Evolutionary conservation across 2,888 invertebrate genomes (phyloP), one percentile per base, ranked within the genome.

Genomic region (Ophion slaviceki): DNA sequence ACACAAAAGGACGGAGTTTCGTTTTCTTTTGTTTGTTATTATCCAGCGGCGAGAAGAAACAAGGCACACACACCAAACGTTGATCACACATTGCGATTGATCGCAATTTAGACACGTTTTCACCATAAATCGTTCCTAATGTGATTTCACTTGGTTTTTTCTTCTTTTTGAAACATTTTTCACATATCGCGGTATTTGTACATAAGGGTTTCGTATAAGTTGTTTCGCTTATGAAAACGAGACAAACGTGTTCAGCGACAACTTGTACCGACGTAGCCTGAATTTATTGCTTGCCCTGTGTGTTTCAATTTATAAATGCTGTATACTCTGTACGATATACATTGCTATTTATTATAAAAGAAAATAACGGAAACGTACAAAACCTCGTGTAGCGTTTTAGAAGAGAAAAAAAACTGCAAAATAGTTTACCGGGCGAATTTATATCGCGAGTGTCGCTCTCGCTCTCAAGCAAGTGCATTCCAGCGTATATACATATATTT

Each of bases 101-200:
- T 59, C 59, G 17, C 74, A 59, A n/a, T n/a, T 10, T 57, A 72
- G 8, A 72, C 59, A n/a, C 53, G 57, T 36, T 72, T 72, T 0
- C 61, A 45, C 40, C 59, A 78, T 17, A 14, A 45, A 83, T 79
- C 84, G 36, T 80, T 70, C 11, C 40, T 11, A 57, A 24, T 62
- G 20, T 40, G n/a, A 62, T 40, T 62, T 78, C 82, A n/a, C 28
- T 40, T 78, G 40, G 62, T 78, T 59, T 61, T 28, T 28, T 32
- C 4, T 32, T 45, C 14, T 61, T 72, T 75, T 47, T n/a, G 36
- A 66, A 66, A 53, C 11, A 57, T 53, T 28, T 78, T 83, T 83
- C 62, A 80, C 86, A 86, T 83, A 83, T 86, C 83, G 86, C 86
- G 86, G 86, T 86, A 81, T 86, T 78, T 86, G 86, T 86, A 86